phyloP scores from a whole-genome alignment of 2,113 vertebrate species.

The Carassius auratus region DNA sequence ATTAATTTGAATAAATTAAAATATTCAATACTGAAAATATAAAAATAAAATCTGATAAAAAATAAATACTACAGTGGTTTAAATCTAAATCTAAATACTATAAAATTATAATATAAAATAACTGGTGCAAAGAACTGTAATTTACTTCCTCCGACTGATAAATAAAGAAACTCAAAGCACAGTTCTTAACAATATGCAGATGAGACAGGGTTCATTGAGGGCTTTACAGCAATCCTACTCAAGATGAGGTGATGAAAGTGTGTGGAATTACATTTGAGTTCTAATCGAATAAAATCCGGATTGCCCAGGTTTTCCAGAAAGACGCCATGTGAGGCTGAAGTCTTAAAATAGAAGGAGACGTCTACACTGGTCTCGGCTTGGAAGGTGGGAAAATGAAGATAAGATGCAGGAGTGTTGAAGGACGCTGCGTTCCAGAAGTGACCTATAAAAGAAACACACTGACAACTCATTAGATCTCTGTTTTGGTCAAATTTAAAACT shows the following conservation, averaged over 20 bases:
- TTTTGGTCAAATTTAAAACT: background rate
- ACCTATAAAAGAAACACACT: constrained; percentile 71
- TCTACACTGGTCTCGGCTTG: constrained; percentile 90
- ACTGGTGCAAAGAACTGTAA: background rate
- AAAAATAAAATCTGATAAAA: constrained; percentile 8
- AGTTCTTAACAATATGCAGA: background rate
- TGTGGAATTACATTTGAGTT: constrained; percentile 85
- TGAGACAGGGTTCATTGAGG: background rate
- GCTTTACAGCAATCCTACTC: background rate
- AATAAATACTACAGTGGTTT: background rate
- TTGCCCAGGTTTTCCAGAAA: constrained; percentile 93
- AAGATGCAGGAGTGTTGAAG: constrained; percentile 88
- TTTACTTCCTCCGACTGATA: background rate
- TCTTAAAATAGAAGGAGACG: constrained; percentile 98
- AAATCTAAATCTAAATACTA: too few relatives aligned
- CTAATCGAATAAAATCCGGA: constrained; percentile 87
- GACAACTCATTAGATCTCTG: background rate
- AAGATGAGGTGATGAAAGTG: too few relatives aligned
- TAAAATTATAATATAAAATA: background rate
- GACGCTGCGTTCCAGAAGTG: constrained; percentile 93
- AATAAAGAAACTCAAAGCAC: background rate
- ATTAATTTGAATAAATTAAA: background rate
- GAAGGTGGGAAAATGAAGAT: constrained; percentile 90
- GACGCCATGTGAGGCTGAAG: constrained; percentile 84
- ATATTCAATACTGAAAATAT: background rate